Evolutionary conservation across 2,888 invertebrate species (phyloP).

Genomic region (Tiphia femorata): DNA sequence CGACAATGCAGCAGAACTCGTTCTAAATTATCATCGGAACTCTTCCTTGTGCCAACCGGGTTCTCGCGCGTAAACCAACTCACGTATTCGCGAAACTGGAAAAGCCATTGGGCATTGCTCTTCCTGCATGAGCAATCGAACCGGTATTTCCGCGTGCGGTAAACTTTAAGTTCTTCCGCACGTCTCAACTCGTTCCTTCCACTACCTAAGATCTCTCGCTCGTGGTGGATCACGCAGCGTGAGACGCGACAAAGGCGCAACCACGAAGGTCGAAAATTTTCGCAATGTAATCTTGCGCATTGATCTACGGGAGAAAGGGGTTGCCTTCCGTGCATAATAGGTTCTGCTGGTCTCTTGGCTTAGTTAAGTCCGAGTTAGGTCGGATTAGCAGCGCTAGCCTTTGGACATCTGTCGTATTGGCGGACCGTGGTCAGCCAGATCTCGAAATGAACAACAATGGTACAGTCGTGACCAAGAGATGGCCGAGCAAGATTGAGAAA

Average conservation of each 20-base stretch:
- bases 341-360: constrained; percentile 63
- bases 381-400: constrained; percentile 62
- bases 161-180: too few relatives aligned
- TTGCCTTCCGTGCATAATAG: constrained; percentile 63
- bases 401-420: constrained; percentile 66
- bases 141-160: too few relatives aligned
- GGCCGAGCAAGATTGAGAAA: constrained; percentile 8
- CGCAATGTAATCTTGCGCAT: constrained; percentile 68
- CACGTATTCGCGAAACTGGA: too few relatives aligned
- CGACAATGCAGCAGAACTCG: too few relatives aligned
- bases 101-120: too few relatives aligned
- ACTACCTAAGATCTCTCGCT: too few relatives aligned
- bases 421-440: constrained; percentile 65
- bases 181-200: constrained; percentile 21
- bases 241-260: constrained; percentile 50
- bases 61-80: too few relatives aligned
- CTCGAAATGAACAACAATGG: constrained; percentile 65
- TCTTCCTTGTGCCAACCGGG: too few relatives aligned
- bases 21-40: too few relatives aligned
- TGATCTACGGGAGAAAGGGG: constrained; percentile 64
- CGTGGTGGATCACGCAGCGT: too few relatives aligned
- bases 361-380: constrained; percentile 62
- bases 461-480: constrained; percentile 34
- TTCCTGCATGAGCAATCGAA: too few relatives aligned
- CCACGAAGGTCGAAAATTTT: constrained; percentile 51